Evolutionary conservation across 2,888 invertebrate genomes (phyloP).

Genomic region (Noctuana brunneofusca): DNA sequence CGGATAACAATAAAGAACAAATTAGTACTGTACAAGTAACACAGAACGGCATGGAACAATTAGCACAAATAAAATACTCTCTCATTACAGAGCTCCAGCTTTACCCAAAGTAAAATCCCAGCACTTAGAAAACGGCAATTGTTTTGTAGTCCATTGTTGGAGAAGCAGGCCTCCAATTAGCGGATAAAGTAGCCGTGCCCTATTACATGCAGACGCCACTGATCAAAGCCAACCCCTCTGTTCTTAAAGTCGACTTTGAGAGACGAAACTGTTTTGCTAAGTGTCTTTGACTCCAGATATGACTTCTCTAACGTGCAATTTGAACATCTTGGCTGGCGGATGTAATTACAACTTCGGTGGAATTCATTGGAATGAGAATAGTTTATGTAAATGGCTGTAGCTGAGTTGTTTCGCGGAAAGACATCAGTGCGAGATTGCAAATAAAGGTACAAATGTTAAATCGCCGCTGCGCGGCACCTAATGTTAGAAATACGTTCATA

Average conservation of each 20-base stretch:
- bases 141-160: constrained; percentile 16
- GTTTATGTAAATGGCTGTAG: constrained; percentile 3
- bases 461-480: neutral
- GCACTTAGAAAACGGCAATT: constrained; percentile 12
- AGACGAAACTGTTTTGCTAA: constrained; percentile 30
- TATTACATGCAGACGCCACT: constrained; percentile 19
- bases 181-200: constrained; percentile 15
- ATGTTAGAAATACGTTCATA: neutral
- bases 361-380: constrained; percentile 8
- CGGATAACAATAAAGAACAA: neutral
- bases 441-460: constrained; percentile 1
- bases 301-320: constrained; percentile 28
- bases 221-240: constrained; percentile 23
- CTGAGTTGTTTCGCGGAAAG: constrained; percentile 1
- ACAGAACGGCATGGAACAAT: neutral
- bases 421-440: constrained; percentile 6
- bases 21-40: neutral
- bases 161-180: constrained; percentile 13
- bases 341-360: constrained; percentile 26
- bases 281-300: constrained; percentile 22
- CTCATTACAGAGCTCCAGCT: neutral
- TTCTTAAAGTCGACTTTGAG: constrained; percentile 12
- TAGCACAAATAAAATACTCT: constrained; percentile 1
- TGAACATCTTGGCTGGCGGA: constrained; percentile 19
- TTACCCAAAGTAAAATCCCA: constrained; percentile 1